phyloP scores from a whole-genome alignment of 2,113 vertebrate species.

The Pogonocichla stellata region DNA sequence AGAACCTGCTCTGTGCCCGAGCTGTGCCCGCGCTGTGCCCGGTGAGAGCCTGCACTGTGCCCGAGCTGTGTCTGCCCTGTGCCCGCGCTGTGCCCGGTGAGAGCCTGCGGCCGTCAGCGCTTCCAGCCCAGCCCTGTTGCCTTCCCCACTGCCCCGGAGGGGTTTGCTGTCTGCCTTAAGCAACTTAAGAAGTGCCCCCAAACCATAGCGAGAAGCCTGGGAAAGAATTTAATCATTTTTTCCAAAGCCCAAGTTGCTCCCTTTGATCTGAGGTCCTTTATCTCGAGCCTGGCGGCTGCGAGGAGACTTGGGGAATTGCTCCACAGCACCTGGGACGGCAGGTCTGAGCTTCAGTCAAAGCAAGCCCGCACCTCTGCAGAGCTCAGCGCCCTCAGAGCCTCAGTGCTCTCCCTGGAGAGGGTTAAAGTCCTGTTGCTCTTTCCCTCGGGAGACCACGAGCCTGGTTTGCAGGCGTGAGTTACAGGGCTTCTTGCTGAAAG shows the following conservation, averaged over 20 bases:
- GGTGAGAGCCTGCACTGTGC: too few relatives aligned
- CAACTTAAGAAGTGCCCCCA: background rate
- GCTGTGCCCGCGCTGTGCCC: too few relatives aligned
- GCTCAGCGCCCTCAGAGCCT: rapidly evolving
- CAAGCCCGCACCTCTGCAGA: rapidly evolving
- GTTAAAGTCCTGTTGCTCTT: rapidly evolving
- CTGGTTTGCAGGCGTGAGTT: rapidly evolving
- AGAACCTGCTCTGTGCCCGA: too few relatives aligned
- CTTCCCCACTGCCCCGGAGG: background rate
- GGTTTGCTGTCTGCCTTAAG: background rate
- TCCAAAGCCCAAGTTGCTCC: background rate
- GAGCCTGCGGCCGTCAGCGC: too few relatives aligned
- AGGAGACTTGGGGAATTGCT: background rate
- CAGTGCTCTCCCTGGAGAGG: rapidly evolving
- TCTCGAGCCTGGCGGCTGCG: background rate
- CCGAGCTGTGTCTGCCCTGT: too few relatives aligned
- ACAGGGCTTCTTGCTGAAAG: background rate
- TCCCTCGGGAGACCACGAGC: background rate
- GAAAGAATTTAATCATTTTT: background rate
- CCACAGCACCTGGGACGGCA: rapidly evolving
- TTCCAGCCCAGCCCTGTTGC: too few relatives aligned
- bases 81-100: too few relatives aligned
- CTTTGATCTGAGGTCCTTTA: background rate
- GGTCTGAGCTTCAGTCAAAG: rapidly evolving
- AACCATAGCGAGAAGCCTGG: rapidly evolving